These are phyloP conservation scores for Ceyx cyanopectus DNA, from an alignment of 2,113 vertebrate genomes.

Conservation along the genomic window DNA sequence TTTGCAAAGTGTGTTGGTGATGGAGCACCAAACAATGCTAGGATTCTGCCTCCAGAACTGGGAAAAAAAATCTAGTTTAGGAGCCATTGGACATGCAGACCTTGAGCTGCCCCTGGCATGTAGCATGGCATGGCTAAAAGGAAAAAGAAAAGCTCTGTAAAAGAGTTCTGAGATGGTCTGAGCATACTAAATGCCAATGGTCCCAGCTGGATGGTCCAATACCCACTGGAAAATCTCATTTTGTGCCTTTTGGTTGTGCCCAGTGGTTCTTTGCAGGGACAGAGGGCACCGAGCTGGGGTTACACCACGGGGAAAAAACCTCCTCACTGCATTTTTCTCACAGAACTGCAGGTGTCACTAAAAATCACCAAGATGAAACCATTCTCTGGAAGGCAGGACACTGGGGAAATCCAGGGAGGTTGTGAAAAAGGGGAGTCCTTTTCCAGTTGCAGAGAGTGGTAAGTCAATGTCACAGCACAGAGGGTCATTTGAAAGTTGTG, in stretches of 20 bases:
- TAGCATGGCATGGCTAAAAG: neutral
- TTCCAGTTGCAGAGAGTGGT: neutral
- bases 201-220: neutral
- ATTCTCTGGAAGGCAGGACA: neutral
- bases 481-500: neutral
- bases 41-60: neutral
- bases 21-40: neutral
- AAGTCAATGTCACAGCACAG: neutral
- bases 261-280: neutral
- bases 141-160: neutral
- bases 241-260: neutral
- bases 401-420: neutral
- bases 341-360: slow-evolving; percentile 71
- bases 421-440: neutral
- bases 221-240: neutral
- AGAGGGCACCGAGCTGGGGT: neutral
- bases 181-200: neutral
- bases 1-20: neutral
- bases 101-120: neutral
- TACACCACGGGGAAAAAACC: neutral
- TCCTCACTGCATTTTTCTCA: slow-evolving; percentile 38
- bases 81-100: neutral
- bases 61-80: neutral
- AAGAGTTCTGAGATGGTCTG: neutral
- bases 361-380: slow-evolving; percentile 41